These are phyloP conservation scores for Amniataba percoides DNA, from an alignment of 2,797 vertebrate species.

Conservation along the genomic window DNA sequence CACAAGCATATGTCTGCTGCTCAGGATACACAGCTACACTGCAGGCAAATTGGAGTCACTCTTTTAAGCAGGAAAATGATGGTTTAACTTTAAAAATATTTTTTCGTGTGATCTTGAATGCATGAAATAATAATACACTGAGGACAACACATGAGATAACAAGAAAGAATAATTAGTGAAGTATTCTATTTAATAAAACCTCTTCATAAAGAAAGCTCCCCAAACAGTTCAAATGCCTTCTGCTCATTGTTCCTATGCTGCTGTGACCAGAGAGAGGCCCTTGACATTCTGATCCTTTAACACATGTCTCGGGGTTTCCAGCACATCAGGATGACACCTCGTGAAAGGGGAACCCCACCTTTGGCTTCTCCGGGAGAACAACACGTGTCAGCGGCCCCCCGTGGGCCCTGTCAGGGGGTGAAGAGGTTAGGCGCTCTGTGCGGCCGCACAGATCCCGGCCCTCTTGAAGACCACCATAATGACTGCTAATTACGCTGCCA, in stretches of 20 bases:
- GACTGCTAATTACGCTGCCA: constrained; percentile 87
- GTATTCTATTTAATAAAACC: constrained; percentile 11
- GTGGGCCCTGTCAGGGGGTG: constrained; percentile 80
- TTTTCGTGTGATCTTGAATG: constrained; percentile 1
- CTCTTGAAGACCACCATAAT: constrained; percentile 84
- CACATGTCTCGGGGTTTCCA: constrained; percentile 77
- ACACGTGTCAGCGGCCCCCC: constrained; percentile 81
- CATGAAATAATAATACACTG: not conserved
- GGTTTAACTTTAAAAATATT: not conserved
- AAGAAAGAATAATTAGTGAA: constrained; percentile 25
- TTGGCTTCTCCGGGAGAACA: constrained; percentile 79
- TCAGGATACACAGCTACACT: constrained; percentile 25
- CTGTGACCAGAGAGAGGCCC: constrained; percentile 75
- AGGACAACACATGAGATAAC: not conserved
- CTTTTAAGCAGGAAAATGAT: constrained; percentile 14
- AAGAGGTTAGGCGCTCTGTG: constrained; percentile 85
- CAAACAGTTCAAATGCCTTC: constrained; percentile 45
- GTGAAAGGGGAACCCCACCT: constrained; percentile 83
- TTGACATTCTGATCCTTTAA: constrained; percentile 82
- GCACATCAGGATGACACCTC: constrained; percentile 84
- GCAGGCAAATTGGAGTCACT: constrained; percentile 14
- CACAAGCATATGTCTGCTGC: constrained; percentile 65
- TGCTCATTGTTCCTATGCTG: constrained; percentile 60
- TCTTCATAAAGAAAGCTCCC: constrained; percentile 25
- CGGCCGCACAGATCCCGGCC: constrained; percentile 78